Evolutionary conservation across 2,797 vertebrate genomes (phyloP), one percentile per base, ranked within the genome.

Genomic region (Galago senegalensis): DNA sequence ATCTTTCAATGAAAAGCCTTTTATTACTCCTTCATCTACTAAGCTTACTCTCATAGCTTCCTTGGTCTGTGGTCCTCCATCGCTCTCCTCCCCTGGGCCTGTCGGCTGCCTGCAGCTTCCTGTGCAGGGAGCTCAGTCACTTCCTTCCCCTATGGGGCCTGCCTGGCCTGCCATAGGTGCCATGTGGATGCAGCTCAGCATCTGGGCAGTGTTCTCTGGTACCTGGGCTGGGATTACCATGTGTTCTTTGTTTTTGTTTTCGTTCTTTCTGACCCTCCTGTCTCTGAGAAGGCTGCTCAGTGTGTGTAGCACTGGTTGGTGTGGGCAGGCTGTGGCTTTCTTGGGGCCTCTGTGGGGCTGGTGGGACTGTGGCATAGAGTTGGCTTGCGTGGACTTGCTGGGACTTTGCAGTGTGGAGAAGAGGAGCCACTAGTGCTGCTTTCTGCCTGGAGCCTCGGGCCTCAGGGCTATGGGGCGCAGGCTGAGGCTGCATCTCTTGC

Each of bases 151-250:
- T 17, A n/a, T 80, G 80, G 95, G 97, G 97, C 96, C 95, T 84
- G 93, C 96, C 97, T 97, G 86, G 87, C 60, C 97, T 69, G 89
- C 77, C 82, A 96, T 87, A 96, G 91, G 97, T 98, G 98, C 96
- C 96, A 40, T n/a, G 37, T 77, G 96, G 97, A 85, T 82, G 86
- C 92, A 80, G 87, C 95, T 94, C 85, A 34, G 58, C 92, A 91
- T 93, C 86, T 61, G 61, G 80, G 0, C 0, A 53, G 49, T 90
- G 0, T 0, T 80, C 79, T 93, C 75, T 75, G 58, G 0, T 95
- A 94, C 2, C 89, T 0, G 34, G 70, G 93, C 82, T 37, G 94
- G 96, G 89, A 81, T 88, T 49, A 81, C 94, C 43, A 31, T 61
- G 70, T 93, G 79, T 83, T 92, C 95, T 40, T 79, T 61, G 60